Conservation (phyloP, 2,113 vertebrate genomes). For the Nyctibius bracteatus region DNA sequence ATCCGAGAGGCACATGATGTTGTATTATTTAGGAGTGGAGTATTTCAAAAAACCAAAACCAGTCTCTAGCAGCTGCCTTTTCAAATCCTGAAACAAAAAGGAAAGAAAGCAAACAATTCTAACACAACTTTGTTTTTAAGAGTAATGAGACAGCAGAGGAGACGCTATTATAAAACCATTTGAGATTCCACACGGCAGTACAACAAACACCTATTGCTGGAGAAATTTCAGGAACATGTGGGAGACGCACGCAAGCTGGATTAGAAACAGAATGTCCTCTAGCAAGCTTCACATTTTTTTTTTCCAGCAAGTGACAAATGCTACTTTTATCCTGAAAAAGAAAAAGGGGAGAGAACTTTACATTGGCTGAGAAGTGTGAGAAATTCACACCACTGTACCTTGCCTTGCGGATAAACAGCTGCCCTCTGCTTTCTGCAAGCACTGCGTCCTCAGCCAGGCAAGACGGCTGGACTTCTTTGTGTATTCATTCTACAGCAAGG, state of each 20-base stretch:
- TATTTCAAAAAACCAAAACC: not conserved
- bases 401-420: not conserved
- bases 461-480: not conserved
- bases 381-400: not conserved
- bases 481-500: not conserved
- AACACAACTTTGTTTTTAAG: not conserved
- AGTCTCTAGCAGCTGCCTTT: not conserved
- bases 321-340: not conserved
- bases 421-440: not conserved
- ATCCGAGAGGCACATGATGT: not conserved
- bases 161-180: not conserved
- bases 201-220: not conserved
- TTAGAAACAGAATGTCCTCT: slow-evolving; percentile 16
- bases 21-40: not conserved
- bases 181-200: not conserved
- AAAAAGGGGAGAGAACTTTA: not conserved
- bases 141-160: not conserved
- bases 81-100: not conserved
- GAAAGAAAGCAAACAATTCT: not conserved
- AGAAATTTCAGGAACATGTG: slow-evolving; percentile 16
- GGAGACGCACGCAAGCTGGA: not conserved
- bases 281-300: not conserved
- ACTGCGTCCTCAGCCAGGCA: not conserved
- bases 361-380: not conserved
- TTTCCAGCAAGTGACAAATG: not conserved